Percentiles rank a stretch among this genome's conserved stretches.
Evolutionary conservation across 2,888 invertebrate genomes (phyloP).

Genomic region (Muschampia plurimacula): DNA sequence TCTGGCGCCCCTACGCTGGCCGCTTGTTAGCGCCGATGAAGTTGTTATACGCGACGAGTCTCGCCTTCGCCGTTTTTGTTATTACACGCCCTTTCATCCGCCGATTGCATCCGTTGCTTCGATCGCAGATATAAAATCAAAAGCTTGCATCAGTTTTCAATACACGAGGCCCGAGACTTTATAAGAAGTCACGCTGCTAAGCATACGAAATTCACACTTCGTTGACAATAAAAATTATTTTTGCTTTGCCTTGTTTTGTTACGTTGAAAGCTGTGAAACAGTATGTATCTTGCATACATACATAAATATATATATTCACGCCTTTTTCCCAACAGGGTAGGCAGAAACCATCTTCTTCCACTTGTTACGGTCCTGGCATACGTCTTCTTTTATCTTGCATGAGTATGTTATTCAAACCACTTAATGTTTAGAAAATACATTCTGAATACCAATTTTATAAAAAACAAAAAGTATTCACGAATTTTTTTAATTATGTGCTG

Average conservation of each 20-base stretch:
- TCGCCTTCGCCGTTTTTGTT: slow-evolving; percentile 67
- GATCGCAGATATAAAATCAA: slow-evolving; percentile 45
- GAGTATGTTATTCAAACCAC: too few relatives aligned
- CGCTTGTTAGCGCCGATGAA: slow-evolving; percentile 79
- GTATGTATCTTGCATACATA: too few relatives aligned
- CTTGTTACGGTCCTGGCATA: too few relatives aligned
- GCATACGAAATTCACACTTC: slow-evolving; percentile 17
- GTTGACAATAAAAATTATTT: neutral
- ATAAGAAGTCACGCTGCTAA: neutral
- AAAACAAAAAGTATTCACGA: neutral
- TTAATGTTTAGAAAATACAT: too few relatives aligned
- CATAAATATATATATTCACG: too few relatives aligned
- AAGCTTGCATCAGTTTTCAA: slow-evolving; percentile 38
- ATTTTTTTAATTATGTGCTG: neutral
- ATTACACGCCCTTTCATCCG: slow-evolving; percentile 49
- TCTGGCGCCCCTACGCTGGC: slow-evolving; percentile 34
- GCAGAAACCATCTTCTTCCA: too few relatives aligned
- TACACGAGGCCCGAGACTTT: slow-evolving; percentile 38
- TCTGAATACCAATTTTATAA: too few relatives aligned
- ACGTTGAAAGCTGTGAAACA: neutral
- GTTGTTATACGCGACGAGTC: slow-evolving; percentile 76
- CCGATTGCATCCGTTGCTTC: slow-evolving; percentile 44
- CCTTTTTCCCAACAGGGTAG: too few relatives aligned
- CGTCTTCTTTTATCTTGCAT: too few relatives aligned
- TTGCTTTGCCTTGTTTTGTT: neutral